These are phyloP conservation scores for Molothrus aeneus DNA, from an alignment of 2,797 vertebrate species.

Conservation along the genomic window DNA sequence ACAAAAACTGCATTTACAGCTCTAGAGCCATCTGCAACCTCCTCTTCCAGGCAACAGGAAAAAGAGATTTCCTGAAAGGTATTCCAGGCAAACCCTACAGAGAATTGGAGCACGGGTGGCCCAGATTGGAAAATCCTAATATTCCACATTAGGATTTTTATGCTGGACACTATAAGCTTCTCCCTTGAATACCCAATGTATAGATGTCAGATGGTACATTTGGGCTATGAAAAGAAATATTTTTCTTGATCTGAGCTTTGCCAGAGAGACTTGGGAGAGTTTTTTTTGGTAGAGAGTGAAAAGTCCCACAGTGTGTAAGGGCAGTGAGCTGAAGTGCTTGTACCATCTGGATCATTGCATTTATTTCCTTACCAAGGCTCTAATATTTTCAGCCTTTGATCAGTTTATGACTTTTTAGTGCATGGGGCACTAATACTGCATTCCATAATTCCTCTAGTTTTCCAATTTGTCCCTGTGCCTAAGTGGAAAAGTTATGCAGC, in stretches of 20 bases:
- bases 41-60: neutral
- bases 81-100: neutral
- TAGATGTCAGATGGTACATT: neutral
- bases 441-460: neutral
- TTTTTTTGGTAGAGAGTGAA: neutral
- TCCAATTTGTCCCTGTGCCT: neutral
- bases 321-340: neutral
- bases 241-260: neutral
- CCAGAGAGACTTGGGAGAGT: neutral
- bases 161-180: neutral
- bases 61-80: neutral
- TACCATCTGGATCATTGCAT: neutral
- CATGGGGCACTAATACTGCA: neutral
- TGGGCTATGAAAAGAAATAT: neutral
- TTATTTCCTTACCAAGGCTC: neutral
- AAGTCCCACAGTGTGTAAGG: neutral
- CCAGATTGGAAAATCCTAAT: neutral
- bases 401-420: neutral
- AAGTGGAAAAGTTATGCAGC: neutral
- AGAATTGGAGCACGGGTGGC: neutral
- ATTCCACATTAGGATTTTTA: neutral
- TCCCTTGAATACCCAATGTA: neutral
- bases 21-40: neutral
- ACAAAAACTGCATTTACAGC: neutral
- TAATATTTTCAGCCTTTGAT: neutral